Evolutionary conservation across 2,113 vertebrate genomes (phyloP).

Genomic region (Xyliphius kryptos): DNA sequence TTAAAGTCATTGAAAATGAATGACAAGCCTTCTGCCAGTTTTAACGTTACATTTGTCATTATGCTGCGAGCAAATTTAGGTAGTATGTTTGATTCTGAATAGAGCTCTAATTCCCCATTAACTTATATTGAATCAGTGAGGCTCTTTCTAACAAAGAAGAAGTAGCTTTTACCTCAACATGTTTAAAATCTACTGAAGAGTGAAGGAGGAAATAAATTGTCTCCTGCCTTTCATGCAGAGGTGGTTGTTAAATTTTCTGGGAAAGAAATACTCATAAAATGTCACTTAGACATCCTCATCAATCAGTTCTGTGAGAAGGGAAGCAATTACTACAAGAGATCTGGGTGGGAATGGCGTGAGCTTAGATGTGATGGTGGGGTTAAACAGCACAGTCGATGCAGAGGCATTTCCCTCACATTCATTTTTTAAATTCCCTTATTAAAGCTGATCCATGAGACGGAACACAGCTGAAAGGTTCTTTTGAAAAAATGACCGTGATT

Average conservation of each 20-base stretch:
- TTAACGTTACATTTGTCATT: too few relatives aligned
- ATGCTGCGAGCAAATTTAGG: background rate
- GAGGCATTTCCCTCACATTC: slow-evolving; percentile 2
- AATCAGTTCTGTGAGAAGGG: slow-evolving; percentile 59
- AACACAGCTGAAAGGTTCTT: background rate
- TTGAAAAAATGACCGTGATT: background rate
- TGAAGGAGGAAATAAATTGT: background rate
- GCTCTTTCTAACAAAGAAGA: background rate
- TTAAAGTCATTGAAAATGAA: too few relatives aligned
- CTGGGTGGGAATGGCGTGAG: slow-evolving; percentile 53
- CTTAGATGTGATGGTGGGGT: slow-evolving; percentile 51
- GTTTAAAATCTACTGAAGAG: background rate
- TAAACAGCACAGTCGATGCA: slow-evolving; percentile 35
- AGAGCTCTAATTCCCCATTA: background rate
- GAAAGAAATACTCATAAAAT: slow-evolving; percentile 29
- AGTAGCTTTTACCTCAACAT: background rate
- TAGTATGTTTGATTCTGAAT: background rate
- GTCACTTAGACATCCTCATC: slow-evolving; percentile 60
- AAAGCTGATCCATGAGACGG: background rate
- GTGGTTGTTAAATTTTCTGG: slow-evolving; percentile 4
- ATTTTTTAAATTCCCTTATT: background rate
- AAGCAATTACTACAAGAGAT: slow-evolving; percentile 53
- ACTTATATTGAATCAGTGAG: background rate
- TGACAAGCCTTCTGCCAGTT: too few relatives aligned
- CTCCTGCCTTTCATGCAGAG: background rate